Base-by-base conservation (phyloP, 1,140 invertebrate species). In the Cecropterus lyciades region DNA sequence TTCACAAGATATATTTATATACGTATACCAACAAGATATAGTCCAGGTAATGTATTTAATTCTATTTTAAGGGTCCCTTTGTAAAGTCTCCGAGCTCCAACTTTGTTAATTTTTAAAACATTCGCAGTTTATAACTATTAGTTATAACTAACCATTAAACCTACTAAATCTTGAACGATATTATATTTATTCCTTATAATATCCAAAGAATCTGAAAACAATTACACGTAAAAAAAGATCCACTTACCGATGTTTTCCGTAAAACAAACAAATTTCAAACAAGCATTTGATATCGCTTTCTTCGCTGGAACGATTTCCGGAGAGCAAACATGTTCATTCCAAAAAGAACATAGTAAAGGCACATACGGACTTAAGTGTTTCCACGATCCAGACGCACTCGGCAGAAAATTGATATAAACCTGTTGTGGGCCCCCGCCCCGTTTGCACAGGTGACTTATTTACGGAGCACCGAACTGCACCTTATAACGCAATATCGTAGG, bases 401-500 rank as follows among this genome's bases (percentile, higher is more conserved):
- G 83, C 79, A 84, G 84, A 89, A 87, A 91, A 89, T 91, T 91
- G 87, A 87, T 87, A 88, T 87, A 91, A 89, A 89, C 84, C 81
- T 88, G 83, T 88, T 86, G 80, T 82, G 78, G 82, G 78, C 65
- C 67, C 65, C 64, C 65, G 75, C 79, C 77, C 74, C 68, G 81
- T 84, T 89, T 84, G 71, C 73, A 80, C 80, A 87, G 85, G 82
- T 85, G 86, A 81, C 80, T 79, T 87, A 82, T n/a, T n/a, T 84
- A 79, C 79, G 20, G 20, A 24, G 65, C 67, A 72, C 67, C 37
- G 5, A 6, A 33, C 17, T 57, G 63, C 51, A 56, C 72, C 70
- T 71, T 80, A 80, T 53, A 60, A 60, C 37, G 40, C 60, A 15
- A 43, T 53, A 53, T 53, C 48, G 16, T 64, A 64, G 49, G 13